Evolutionary conservation across 2,888 invertebrate genomes (phyloP).

Genomic region (Yponomeuta malinellus): DNA sequence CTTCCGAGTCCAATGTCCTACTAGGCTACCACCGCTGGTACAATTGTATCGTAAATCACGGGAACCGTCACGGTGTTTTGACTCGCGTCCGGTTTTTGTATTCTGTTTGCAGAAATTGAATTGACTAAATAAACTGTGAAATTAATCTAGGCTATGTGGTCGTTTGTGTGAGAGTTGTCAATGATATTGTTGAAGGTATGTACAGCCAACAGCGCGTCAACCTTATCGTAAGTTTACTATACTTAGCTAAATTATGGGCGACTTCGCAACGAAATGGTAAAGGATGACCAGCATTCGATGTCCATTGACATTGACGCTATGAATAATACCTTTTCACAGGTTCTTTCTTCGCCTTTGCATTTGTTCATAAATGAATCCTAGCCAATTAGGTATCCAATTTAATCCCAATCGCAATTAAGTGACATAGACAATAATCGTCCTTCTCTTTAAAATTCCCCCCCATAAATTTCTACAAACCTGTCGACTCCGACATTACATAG

Average conservation of each 20-base stretch:
- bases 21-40: neutral
- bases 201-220: too few species aligned
- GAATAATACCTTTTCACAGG: too few species aligned
- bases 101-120: neutral
- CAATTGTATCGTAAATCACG: neutral
- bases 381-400: neutral
- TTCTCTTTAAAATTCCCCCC: neutral
- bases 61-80: neutral
- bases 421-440: neutral
- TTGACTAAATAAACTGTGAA: neutral
- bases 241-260: too few species aligned
- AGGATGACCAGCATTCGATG: too few species aligned
- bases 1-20: too few species aligned
- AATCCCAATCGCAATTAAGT: neutral
- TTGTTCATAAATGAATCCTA: neutral
- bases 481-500: neutral
- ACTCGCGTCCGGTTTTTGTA: neutral
- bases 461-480: neutral
- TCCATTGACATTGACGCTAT: neutral
- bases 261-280: too few species aligned
- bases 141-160: too few species aligned
- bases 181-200: too few species aligned
- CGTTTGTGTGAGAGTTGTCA: neutral
- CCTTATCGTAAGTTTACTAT: too few species aligned
- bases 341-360: too few species aligned